Evolutionary conservation across 2,113 vertebrate species (phyloP).

Genomic region (Macquaria ambigua): DNA sequence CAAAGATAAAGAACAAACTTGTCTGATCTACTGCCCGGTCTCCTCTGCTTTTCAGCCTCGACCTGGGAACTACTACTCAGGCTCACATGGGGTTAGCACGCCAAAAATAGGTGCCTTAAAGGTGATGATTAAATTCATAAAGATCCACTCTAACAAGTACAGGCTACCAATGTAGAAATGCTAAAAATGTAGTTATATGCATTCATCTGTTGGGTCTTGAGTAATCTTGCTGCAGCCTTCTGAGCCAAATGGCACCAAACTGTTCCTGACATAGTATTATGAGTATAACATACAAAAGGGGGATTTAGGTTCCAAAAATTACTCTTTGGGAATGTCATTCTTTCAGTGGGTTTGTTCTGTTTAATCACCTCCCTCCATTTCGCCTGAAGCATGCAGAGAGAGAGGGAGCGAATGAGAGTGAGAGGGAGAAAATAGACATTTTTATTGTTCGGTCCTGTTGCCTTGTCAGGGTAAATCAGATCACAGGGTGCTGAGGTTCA

Average conservation of each 20-base stretch:
- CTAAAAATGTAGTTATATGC: not conserved
- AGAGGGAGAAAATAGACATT: conserved; percentile 65
- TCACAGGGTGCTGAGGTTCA: conserved; percentile 55
- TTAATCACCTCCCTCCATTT: conserved; percentile 53
- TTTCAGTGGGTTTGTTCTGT: conserved; percentile 45
- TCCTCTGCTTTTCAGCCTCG: not conserved
- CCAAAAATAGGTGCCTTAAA: not conserved
- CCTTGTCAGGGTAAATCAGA: conserved; percentile 74
- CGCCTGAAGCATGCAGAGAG: conserved; percentile 34
- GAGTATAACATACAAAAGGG: conserved; percentile 18
- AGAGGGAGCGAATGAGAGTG: conserved; percentile 30
- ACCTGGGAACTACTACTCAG: not conserved
- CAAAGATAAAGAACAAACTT: not conserved
- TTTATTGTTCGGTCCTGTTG: conserved; percentile 71
- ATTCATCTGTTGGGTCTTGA: not conserved
- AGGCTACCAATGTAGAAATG: not conserved
- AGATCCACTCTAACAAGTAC: not conserved
- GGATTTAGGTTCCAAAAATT: conserved; percentile 34
- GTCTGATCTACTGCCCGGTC: not conserved
- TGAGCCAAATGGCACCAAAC: not conserved
- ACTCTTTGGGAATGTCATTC: conserved; percentile 36
- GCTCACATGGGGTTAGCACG: not conserved
- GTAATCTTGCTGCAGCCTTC: not conserved
- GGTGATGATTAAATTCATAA: not conserved
- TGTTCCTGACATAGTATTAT: conserved; percentile 1